Evolutionary conservation across 2,797 vertebrate species (phyloP), one percentile per base, ranked within the genome.

Genomic region (Lepilemur ruficaudatus): DNA sequence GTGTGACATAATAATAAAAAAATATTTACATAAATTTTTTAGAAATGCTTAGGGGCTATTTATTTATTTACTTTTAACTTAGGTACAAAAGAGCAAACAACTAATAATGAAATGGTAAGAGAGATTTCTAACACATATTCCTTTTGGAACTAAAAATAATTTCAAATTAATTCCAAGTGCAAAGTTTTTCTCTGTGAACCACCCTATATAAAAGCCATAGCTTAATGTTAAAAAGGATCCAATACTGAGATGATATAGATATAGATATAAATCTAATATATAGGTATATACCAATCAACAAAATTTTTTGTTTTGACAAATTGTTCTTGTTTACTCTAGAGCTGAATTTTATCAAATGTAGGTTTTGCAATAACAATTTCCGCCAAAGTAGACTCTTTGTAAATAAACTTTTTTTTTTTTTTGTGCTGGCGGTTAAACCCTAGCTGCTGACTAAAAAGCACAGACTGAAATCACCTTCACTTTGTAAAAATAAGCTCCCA

Each of bases 151-250:
- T 46, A 88, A 88, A 91, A 80, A 63, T 22, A 88, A 55, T 67
- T 78, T 95, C n/a, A 89, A 95, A 67, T 79, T 90, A 86, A 89
- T 93, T 85, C 25, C 28, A 93, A 89, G 67, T 73, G 6, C 5
- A 46, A 82, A 59, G 20, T 76, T 89, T 96, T 93, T 22, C 80
- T 85, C 17, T 25, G 18, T 91, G 52, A 3, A 12, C 65, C 11
- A 32, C 6, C 22, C 28, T 75, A 12, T 65, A 79, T n/a, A 57
- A 73, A 91, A 93, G 4, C 38, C 75, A 4, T 78, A 7, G 9
- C 23, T 95, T 91, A 70, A 69, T 32, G 70, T 35, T 59, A 55
- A 79, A 95, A 84, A 90, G 15, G 1, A 20, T 79, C 20, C 30
- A 88, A 69, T 25, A 43, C 67, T 35, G 3, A 70, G 3, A 65